Conservation (phyloP, 2,888 invertebrate genomes). For the Pseudoips prasinana region DNA sequence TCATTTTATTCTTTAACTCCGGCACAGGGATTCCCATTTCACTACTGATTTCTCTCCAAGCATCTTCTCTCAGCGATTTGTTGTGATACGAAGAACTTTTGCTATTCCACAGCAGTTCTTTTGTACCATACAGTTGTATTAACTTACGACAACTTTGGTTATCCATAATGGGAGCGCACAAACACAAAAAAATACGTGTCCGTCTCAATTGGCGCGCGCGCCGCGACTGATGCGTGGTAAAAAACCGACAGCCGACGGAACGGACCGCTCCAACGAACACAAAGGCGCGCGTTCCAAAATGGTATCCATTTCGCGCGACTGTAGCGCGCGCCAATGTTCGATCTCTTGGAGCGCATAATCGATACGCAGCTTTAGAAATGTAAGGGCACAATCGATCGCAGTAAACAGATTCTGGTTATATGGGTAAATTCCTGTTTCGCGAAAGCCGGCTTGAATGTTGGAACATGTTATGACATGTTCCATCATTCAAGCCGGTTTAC, state of each 20-base stretch:
- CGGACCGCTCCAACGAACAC: slow-evolving; percentile 18
- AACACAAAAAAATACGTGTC: slow-evolving; percentile 12
- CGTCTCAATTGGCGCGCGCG: too few relatives aligned
- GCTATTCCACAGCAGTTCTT: slow-evolving; percentile 19
- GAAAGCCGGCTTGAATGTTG: too few relatives aligned
- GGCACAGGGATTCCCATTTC: slow-evolving; percentile 12
- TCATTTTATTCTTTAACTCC: slow-evolving; percentile 15
- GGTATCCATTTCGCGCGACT: slow-evolving; percentile 22
- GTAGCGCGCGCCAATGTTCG: too few relatives aligned
- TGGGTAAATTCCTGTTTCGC: too few relatives aligned
- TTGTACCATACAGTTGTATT: slow-evolving; percentile 18
- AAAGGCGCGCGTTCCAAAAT: slow-evolving; percentile 24
- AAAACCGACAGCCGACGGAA: slow-evolving; percentile 19
- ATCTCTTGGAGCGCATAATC: slow-evolving; percentile 18
- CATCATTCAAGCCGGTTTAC: too few relatives aligned
- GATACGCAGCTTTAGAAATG: slow-evolving; percentile 17
- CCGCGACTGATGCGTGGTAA: slow-evolving; percentile 22
- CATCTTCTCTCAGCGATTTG: too few relatives aligned
- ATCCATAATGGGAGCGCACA: slow-evolving; percentile 3
- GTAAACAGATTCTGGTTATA: too few relatives aligned
- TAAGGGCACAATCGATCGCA: too few relatives aligned
- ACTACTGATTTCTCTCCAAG: too few relatives aligned
- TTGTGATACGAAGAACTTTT: too few relatives aligned
- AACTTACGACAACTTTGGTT: too few relatives aligned
- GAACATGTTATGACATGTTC: too few relatives aligned